A percentile compares a stretch with the other conserved stretches of the same genome.
phyloP scores from a whole-genome alignment of 2,113 vertebrate genomes.

The Cephalopholis sonnerati region DNA sequence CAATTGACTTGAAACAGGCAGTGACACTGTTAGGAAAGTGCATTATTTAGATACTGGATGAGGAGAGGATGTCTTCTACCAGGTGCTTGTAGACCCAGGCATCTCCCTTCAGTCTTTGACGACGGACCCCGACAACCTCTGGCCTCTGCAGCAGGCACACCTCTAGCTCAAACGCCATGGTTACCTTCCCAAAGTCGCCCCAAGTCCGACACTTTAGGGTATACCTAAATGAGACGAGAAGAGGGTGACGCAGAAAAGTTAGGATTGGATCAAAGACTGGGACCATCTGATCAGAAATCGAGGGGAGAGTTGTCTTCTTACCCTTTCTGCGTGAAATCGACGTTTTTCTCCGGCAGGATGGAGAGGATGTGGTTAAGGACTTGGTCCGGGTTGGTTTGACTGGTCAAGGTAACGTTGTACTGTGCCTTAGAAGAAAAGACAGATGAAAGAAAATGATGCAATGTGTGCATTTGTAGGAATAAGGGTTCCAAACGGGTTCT shows the following conservation, averaged over 20 bases:
- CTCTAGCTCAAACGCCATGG: constrained; percentile 95
- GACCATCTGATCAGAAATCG: neutral
- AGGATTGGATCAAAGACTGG: neutral
- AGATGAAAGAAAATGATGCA: neutral
- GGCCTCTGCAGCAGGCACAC: constrained; percentile 91
- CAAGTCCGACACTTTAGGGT: constrained; percentile 91
- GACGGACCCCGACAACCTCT: constrained; percentile 89
- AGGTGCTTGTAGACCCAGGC: constrained; percentile 97
- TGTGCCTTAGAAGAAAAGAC: constrained; percentile 84
- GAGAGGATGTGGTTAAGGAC: constrained; percentile 90
- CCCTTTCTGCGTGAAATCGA: constrained; percentile 94
- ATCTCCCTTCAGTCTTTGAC: constrained; percentile 94
- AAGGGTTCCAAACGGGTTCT: too few species aligned
- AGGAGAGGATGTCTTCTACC: constrained; percentile 92
- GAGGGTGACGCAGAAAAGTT: neutral
- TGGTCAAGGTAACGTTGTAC: constrained; percentile 94
- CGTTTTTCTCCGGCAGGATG: constrained; percentile 89
- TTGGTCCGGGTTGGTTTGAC: constrained; percentile 90
- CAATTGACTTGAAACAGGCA: neutral
- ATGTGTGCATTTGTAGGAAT: neutral
- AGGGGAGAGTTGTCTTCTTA: constrained; percentile 69
- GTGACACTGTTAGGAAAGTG: neutral
- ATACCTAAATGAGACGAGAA: constrained; percentile 83
- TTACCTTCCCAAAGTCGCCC: constrained; percentile 93
- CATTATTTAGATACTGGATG: constrained; percentile 83